Conservation (phyloP, 2,113 vertebrate genomes). For the Thamnaconus septentrionalis region DNA sequence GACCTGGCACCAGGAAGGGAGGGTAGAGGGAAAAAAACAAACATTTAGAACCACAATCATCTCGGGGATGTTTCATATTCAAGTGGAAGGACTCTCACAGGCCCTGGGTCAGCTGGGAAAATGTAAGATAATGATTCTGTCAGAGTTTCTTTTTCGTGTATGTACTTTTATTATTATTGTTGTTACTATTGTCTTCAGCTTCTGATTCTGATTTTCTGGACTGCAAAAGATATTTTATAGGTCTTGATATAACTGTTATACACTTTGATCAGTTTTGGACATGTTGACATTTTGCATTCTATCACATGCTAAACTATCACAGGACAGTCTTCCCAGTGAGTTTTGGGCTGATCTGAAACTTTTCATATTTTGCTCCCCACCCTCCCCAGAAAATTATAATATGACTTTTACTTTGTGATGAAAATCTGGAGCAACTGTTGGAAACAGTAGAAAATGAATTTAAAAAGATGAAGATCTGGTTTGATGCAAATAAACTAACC, state of each 20-base stretch:
- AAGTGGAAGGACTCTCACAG: conserved; percentile 2
- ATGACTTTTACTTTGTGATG: no score
- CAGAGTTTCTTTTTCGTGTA: background rate
- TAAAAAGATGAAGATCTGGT: no score
- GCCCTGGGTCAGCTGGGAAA: background rate
- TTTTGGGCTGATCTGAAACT: no score
- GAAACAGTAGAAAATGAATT: no score
- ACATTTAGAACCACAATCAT: background rate
- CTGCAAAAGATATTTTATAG: conserved; percentile 19
- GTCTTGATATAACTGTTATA: conserved; percentile 20
- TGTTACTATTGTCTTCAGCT: background rate
- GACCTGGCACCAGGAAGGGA: background rate
- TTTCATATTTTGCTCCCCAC: no score
- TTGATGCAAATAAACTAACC: no score
- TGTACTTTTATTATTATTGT: conserved; percentile 6
- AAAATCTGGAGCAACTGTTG: no score
- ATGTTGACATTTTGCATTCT: no score
- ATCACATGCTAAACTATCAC: no score
- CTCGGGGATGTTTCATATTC: background rate
- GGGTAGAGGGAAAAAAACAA: background rate
- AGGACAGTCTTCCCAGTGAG: no score
- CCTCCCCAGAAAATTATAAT: no score
- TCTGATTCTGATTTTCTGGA: conserved; percentile 3
- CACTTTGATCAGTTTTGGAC: no score
- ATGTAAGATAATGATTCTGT: background rate